Evolutionary conservation across 2,888 invertebrate species (phyloP), one percentile per base, ranked within the genome.

Genomic region (Acleris literana): DNA sequence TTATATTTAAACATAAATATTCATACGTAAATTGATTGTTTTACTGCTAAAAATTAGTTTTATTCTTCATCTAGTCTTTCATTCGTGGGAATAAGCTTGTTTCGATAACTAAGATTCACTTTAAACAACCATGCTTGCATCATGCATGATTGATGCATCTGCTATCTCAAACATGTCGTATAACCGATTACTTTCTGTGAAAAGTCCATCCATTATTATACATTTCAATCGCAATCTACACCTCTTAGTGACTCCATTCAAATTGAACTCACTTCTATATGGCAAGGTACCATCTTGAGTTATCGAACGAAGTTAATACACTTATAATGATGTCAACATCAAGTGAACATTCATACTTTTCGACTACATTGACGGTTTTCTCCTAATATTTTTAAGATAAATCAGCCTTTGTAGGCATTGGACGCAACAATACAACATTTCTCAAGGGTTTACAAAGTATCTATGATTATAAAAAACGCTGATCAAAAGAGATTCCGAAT

Each of bases 141-240:
- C 39, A 39, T 51, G 18, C 5, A 46, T 64, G 59, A 64, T 54
- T 59, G 59, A 64, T 59, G 11, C 51, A 46, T 65, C 65, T 55
- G 13, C 54, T 55, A 60, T 44, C 54, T 39, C 44, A n/a, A 20
- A 54, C 43, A 39, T 18, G 43, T 51, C 55, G n/a, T 51, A 3
- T 39, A 59, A 49, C 51, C 51, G 51, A 61, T 55, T 62, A 48
- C 54, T 62, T 51, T 60, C 59, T 51, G 44, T 51, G 3, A 43
- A 60, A 55, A 60, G 60, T 17, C 49, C 51, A 65, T 60, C 55
- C 64, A 77, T 79, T 77, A 75, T 74, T 74, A 68, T 71, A 29
- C 65, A 78, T 80, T 80, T 78, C 71, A 74, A 76, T 77, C 76
- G 75, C 78, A 77, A 81, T 83, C 81, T 74, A 79, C 76, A 82